Conservation (phyloP, 2,888 invertebrate genomes). For the Neuroscelio doddi region DNA sequence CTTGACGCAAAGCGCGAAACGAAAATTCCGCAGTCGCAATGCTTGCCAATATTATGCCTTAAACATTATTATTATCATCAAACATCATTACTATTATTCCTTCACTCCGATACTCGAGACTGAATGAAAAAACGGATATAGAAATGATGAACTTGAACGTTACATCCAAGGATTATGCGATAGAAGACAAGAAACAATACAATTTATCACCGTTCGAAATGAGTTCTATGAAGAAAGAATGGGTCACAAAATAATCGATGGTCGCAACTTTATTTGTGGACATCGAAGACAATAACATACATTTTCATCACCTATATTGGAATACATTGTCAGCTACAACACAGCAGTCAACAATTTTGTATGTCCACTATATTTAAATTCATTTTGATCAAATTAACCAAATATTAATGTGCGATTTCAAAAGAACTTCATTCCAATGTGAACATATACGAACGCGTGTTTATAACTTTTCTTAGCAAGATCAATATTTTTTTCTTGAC, state of each 20-base stretch:
- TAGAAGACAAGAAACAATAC: conserved; percentile 21
- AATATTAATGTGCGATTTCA: conserved; percentile 26
- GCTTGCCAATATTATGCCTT: conserved; percentile 50
- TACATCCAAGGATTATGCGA: conserved; percentile 36
- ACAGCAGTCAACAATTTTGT: conserved; percentile 4
- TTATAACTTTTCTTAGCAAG: conserved; percentile 8
- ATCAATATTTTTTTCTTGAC: conserved; percentile 8
- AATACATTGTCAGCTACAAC: no score
- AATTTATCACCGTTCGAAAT: conserved; percentile 38
- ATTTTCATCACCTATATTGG: conserved; percentile 35
- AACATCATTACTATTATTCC: conserved; percentile 36
- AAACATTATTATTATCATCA: conserved; percentile 45
- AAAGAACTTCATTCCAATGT: conserved; percentile 24
- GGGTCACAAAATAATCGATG: conserved; percentile 35
- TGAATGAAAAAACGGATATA: conserved; percentile 17
- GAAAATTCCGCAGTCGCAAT: conserved; percentile 46
- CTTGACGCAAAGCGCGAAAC: conserved; percentile 46
- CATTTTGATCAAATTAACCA: neutral
- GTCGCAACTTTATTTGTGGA: conserved; percentile 40
- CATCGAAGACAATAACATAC: conserved; percentile 46
- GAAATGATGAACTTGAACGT: conserved; percentile 29
- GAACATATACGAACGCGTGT: conserved; percentile 10
- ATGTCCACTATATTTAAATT: conserved; percentile 2
- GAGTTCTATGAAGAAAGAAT: conserved; percentile 28
- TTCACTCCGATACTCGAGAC: conserved; percentile 24